Conservation (phyloP, 2,888 invertebrate species). For the Physocephala rufipes region DNA sequence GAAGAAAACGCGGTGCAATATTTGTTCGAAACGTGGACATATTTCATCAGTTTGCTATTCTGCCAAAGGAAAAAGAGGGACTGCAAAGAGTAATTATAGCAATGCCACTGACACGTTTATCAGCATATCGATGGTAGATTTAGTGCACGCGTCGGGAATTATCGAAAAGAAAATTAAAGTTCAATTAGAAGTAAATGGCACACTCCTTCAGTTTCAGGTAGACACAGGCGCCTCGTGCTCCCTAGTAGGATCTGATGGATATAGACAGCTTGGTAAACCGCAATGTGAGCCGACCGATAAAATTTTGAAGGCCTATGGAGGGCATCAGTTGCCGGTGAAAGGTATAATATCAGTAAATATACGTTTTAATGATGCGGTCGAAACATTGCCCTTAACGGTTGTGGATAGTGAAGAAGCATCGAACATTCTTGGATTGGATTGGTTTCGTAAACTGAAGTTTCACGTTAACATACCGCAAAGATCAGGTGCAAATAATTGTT, state of each 20-base stretch:
- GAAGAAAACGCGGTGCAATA: no score
- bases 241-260: background rate
- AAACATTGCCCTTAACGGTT: conserved; percentile 6
- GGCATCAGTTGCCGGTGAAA: background rate
- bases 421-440: conserved; percentile 35
- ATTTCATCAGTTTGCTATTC: no score
- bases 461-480: background rate
- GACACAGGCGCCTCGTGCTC: background rate
- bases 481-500: conserved; percentile 1
- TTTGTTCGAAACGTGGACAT: no score
- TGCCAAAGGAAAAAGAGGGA: no score
- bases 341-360: background rate
- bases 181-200: background rate
- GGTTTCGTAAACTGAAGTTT: conserved; percentile 33
- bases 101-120: no score
- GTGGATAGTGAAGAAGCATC: conserved; percentile 27
- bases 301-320: background rate
- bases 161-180: background rate
- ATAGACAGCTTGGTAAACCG: background rate
- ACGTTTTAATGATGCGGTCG: background rate
- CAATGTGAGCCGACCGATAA: background rate
- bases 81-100: no score
- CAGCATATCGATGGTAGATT: no score
- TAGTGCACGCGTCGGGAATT: no score
- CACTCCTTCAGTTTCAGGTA: background rate